phyloP scores from a whole-genome alignment of 2,888 invertebrate genomes.

The Pammene fasciana region DNA sequence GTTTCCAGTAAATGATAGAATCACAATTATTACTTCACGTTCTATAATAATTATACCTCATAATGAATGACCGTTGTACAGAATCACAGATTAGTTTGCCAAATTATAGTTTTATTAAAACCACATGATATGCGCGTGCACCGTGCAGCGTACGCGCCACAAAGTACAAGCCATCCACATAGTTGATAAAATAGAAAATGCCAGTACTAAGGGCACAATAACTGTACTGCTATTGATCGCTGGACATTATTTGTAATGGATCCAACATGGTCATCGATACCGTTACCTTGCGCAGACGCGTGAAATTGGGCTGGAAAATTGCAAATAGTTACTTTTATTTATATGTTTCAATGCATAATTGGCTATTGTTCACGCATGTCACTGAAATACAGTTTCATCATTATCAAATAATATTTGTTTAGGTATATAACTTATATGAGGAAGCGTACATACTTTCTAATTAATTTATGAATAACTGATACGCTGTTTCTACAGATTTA shows the following conservation, averaged over 20 bases:
- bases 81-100: too few species aligned
- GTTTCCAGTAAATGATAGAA: too few species aligned
- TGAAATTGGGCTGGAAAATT: constrained; percentile 62
- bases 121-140: neutral
- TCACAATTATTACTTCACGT: too few species aligned
- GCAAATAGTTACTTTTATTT: constrained; percentile 35
- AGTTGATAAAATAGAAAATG: constrained; percentile 46
- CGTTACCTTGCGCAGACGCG: constrained; percentile 68
- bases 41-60: too few species aligned
- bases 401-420: too few species aligned
- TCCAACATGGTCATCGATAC: constrained; percentile 60
- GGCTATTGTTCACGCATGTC: constrained; percentile 13
- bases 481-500: too few species aligned
- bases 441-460: too few species aligned
- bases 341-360: constrained; percentile 27
- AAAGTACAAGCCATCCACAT: constrained; percentile 46
- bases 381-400: neutral
- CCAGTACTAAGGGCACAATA: constrained; percentile 48
- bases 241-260: constrained; percentile 64
- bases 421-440: too few species aligned
- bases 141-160: constrained; percentile 3
- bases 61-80: too few species aligned
- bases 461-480: too few species aligned
- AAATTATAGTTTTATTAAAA: neutral
- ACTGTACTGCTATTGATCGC: constrained; percentile 65